phyloP scores from a whole-genome alignment of 2,888 invertebrate genomes.

The Macrosiphum euphorbiae region DNA sequence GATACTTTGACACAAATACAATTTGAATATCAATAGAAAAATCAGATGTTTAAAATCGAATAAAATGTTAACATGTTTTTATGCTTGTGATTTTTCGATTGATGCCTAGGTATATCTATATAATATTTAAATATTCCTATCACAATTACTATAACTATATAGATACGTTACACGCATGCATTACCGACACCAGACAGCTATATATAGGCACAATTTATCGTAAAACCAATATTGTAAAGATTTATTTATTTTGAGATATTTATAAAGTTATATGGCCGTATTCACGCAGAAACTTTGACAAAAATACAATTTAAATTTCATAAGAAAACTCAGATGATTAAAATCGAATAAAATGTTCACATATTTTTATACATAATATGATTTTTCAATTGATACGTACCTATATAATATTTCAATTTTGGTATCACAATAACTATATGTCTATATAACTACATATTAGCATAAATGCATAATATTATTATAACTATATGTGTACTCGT shows the following conservation, averaged over 20 bases:
- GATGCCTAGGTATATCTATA: not conserved
- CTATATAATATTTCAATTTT: not conserved
- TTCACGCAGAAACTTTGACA: not conserved
- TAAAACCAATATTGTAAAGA: not conserved
- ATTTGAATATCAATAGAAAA: not conserved
- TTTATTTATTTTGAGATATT: not conserved
- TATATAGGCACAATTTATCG: no score
- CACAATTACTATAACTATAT: not conserved
- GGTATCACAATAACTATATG: not conserved
- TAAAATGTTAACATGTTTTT: not conserved
- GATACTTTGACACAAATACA: not conserved
- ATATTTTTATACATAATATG: not conserved
- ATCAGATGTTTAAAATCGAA: not conserved
- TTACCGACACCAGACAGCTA: not conserved
- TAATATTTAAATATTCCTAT: not conserved
- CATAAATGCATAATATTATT: no score
- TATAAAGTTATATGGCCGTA: not conserved
- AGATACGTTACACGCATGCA: no score
- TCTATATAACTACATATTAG: no score
- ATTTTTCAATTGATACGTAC: not conserved
- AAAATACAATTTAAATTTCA: no score
- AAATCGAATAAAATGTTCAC: not conserved
- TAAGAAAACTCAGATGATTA: not conserved
- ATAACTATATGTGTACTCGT: no score
- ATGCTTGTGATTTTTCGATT: not conserved